Base-by-base conservation (phyloP, 2,797 vertebrate species). In the Mustela erminea region DNA sequence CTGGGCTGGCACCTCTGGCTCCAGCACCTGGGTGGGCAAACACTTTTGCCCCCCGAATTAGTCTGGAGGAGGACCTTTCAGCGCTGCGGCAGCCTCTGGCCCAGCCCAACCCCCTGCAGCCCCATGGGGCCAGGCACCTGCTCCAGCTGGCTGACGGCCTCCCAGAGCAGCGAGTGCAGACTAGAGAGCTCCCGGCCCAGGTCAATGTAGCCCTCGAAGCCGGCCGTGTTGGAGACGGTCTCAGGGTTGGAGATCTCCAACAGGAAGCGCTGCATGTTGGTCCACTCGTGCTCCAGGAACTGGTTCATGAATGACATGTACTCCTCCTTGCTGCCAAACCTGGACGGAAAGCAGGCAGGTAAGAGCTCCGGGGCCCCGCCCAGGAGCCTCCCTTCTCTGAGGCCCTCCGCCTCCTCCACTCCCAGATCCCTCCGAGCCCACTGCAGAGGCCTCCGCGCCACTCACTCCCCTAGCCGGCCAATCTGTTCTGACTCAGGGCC, bases 231-330 rank as follows among this genome's bases (percentile, higher is more conserved):
- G 72, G 99, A 99, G 98, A 99, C 99, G 87, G 99, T 99, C 98
- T 99, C 99, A 0, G 99, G 99, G 98, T 99, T 99, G 74, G 99
- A 99, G 98, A 99, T 99, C 98, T 99, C 99, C 72, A 99, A 98
- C 17, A 99, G 98, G 98, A 99, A 99, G 38, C 99, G 99, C 98
- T 99, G 99, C 99, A 99, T 99, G 97, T 99, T 99, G 96, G 99
- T 99, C 99, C 99, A 99, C 97, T 99, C 99, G 0, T 99, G 99
- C 97, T 99, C 99, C 98, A 99, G 98, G 98, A 99, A 99, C 99
- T 99, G 99, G 98, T 99, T 99, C 99, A 99, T 99, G 98, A 99
- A 99, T 32, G 99, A 99, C 99, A 99, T 99, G 98, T 99, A 99
- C 87, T 99, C 99, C 87, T 99, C 99, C 97, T 99, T 99, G 99